Conservation (phyloP, 2,113 vertebrate species). For the Cyanoliseus patagonus region DNA sequence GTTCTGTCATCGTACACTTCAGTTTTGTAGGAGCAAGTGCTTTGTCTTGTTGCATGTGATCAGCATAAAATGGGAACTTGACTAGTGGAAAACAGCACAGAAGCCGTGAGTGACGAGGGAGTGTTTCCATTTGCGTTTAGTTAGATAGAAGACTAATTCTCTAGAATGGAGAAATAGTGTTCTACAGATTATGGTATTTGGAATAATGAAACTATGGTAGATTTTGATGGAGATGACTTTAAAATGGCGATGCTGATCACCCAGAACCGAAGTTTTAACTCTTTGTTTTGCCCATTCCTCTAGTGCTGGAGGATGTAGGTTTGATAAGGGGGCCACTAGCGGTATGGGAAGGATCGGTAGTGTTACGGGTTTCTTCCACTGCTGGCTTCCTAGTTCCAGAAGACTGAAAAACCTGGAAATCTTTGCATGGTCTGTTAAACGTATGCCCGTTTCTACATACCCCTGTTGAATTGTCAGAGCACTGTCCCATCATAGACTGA, state of each 20-base stretch:
- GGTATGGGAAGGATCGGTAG: accelerated
- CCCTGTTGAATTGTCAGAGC: not conserved
- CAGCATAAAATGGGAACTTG: not conserved
- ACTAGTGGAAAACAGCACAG: not conserved
- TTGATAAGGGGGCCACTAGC: not conserved
- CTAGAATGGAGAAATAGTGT: not conserved
- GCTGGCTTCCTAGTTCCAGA: not conserved
- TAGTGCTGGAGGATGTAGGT: not conserved
- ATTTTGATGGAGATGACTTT: not conserved
- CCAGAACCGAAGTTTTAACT: not conserved
- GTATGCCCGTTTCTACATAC: not conserved
- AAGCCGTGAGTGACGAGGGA: not conserved
- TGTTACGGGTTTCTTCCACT: not conserved
- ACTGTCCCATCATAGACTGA: not conserved
- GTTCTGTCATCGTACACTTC: not conserved
- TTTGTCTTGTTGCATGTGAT: not conserved
- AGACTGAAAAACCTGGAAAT: not conserved
- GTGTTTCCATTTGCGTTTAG: not conserved
- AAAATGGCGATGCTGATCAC: not conserved
- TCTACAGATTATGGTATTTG: not conserved
- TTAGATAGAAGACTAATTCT: not conserved
- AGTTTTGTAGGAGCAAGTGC: not conserved
- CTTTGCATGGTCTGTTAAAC: not conserved
- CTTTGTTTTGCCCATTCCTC: not conserved
- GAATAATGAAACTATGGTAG: not conserved